Evolutionary conservation across 2,888 invertebrate species (phyloP).

Genomic region (Agonopterix arenella): DNA sequence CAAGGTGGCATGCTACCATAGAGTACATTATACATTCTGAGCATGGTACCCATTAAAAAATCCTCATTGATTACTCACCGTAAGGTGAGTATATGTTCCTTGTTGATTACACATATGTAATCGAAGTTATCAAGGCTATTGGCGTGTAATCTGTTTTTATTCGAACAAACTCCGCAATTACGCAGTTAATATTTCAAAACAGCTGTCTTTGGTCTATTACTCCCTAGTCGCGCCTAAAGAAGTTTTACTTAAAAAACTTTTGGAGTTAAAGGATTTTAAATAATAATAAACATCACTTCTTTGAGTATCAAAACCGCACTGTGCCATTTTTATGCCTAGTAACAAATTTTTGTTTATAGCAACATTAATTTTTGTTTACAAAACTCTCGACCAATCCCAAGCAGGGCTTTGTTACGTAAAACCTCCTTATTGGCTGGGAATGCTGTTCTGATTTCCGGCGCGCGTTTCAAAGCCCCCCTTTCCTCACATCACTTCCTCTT

Average conservation of each 20-base stretch:
- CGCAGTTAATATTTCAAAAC: conserved; percentile 26
- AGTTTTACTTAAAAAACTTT: too few species aligned
- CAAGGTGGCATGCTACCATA: too few species aligned
- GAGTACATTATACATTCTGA: too few species aligned
- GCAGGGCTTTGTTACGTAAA: conserved; percentile 8
- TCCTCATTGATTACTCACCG: too few species aligned
- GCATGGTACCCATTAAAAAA: too few species aligned
- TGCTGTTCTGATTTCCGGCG: conserved; percentile 14
- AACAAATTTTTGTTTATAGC: conserved; percentile 11
- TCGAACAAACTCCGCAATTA: conserved; percentile 15
- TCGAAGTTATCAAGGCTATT: conserved; percentile 21
- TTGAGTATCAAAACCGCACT: too few species aligned
- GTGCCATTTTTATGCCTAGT: too few species aligned
- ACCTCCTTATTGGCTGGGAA: conserved; percentile 24
- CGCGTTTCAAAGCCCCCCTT: conserved; percentile 11
- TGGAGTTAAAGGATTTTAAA: too few species aligned
- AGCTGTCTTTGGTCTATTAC: conserved; percentile 32
- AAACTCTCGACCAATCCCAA: conserved; percentile 31
- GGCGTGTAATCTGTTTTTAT: conserved; percentile 14
- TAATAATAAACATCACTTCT: too few species aligned
- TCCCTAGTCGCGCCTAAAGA: too few species aligned
- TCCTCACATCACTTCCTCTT: conserved; percentile 11
- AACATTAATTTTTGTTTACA: conserved; percentile 30
- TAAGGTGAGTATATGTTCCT: too few species aligned
- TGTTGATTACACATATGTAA: too few species aligned